Evolutionary conservation across 1,140 invertebrate species (phyloP), one percentile per base, ranked within the genome.

Genomic region (Eupristina koningsbergeri): DNA sequence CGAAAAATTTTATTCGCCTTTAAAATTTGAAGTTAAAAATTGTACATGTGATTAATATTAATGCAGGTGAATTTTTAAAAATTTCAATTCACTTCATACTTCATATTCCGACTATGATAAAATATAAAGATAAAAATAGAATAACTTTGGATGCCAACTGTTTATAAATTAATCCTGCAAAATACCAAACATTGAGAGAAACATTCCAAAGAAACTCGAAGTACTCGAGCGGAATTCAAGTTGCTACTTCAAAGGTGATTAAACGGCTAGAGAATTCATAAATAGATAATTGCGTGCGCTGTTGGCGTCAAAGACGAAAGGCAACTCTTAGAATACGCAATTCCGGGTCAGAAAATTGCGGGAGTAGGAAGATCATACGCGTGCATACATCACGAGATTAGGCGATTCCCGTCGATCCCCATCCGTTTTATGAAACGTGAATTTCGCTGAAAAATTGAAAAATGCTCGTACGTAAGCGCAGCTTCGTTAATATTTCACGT

Each of bases 331-430:
- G 15, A 75, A 53, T 78, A 50, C 29, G 41, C 64, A 19, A 50
- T 69, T 36, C 29, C 41, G 31, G 22, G 8, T 67, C 22, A 34
- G 39, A 80, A 80, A 79, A 79, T 47, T n/a, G 26, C n/a, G 64
- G 19, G 63, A 0, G 29, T 47, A 8, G 0, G 19, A 53, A 53
- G 19, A 26, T 58, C 19, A 36, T 22, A 26, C 47, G 34, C 31
- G 78, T 34, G 61, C 61, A 82, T 67, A 69, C 29, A 75, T 77
- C 41, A 77, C 3, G 22, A 58, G 81, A 83, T 83, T 83, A 83
- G 74, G 26, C 47, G 53, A 67, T 50, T 29, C n/a, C 36, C 45
- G 58, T 36, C 39, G 39, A 50, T 13, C 61, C 74, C 31, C 34
- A 67, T 77, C 39, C 61, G n/a, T 67, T 53, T 47, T n/a, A 31